Evolutionary conservation across 2,797 vertebrate genomes (phyloP), one percentile per base, ranked within the genome.

Genomic region (Sandelia bainsii): DNA sequence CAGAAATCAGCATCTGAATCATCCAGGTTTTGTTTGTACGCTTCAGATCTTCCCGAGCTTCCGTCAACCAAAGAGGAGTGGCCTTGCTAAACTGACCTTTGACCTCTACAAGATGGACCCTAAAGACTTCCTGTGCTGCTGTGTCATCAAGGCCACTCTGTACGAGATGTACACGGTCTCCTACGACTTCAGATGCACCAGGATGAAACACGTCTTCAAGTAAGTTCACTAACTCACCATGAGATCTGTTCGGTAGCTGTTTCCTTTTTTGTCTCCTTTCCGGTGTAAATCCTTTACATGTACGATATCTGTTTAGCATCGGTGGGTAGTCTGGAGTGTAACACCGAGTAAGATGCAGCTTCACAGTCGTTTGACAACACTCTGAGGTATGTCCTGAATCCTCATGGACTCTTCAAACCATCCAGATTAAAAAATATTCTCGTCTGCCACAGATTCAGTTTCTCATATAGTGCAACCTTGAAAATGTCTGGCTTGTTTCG

Each of bases 81-180:
- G 94, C 23, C 93, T 97, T n/a, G 96, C 94, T 27, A 95, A 93
- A 51, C 77, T 97, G 81, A 96, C 93, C 20, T 93, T 97, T 39
- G 93, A 96, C 82, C 91, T 97, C 37, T 96, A 96, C 89, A 96
- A 95, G 79, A 77, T 94, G 83, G 94, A 92, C 72, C 96, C 96
- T 2, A 95, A 92, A 67, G 96, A 96, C 82, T 93, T 97, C 85
- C 93, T 96, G 65, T 96, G 96, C 52, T 96, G 95, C 64, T 85
- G 97, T 57, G 93, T 93, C 3, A 65, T 97, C 79, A 95, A 92
- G 71, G 95, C 95, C 1, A 94, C 94, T 0, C 89, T 96, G 81
- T 95, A 94, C 5, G 95, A 96, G 78, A 92, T 93, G 68, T 95
- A 96, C 81, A 91, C 94, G 0, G 80, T 97, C 57, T 96, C 95